Percentiles rank a stretch among this genome's conserved stretches.
These are phyloP conservation scores for Apostichopus japonicus DNA, from an alignment of 35 echinoderm and acorn worm genomes.

Conservation along the genomic window DNA sequence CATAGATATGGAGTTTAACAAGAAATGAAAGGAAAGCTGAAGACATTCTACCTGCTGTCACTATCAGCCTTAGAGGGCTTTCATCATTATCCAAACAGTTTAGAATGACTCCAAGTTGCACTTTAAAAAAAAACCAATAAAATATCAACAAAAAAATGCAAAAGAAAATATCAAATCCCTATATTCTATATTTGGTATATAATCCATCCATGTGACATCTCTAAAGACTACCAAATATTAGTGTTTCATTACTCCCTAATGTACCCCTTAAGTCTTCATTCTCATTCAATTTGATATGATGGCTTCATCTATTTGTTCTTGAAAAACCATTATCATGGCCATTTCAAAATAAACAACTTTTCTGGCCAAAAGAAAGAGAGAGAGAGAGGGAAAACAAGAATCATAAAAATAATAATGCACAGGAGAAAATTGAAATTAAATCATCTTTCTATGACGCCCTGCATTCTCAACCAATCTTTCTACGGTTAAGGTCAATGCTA, in stretches of 20 bases:
- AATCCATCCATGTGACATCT: no score
- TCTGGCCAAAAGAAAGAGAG: constrained; percentile 1
- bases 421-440: constrained; percentile 40
- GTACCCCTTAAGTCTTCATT: constrained; percentile 20
- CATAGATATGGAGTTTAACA: no score
- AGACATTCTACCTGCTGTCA: not conserved
- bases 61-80: not conserved
- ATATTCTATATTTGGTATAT: no score
- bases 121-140: not conserved
- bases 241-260: constrained; percentile 28
- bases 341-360: not conserved
- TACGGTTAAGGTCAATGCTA: constrained; percentile 35
- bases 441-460: not conserved
- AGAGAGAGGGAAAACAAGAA: not conserved
- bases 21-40: not conserved
- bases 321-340: not conserved
- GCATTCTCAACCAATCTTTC: constrained; percentile 16
- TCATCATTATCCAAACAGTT: not conserved
- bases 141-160: no score
- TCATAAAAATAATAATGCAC: not conserved
- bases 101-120: not conserved
- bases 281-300: constrained; percentile 35
- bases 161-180: no score
- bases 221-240: not conserved
- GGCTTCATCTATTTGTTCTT: constrained; percentile 23